Evolutionary conservation across 2,113 vertebrate species (phyloP), one percentile per base, ranked within the genome.

Genomic region (Pseudopipra pipra): DNA sequence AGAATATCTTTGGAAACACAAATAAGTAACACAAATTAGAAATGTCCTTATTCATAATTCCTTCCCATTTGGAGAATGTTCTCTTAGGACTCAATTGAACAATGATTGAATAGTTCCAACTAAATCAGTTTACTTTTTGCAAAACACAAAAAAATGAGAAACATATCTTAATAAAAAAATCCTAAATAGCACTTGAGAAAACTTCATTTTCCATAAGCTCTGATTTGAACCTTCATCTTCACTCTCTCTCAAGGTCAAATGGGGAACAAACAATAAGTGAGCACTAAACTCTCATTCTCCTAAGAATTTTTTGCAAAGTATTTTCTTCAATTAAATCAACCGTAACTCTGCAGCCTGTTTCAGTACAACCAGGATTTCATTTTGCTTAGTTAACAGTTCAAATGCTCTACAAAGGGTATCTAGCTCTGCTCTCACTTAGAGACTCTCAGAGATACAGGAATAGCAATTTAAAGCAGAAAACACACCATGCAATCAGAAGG

Each of bases 401-500:
- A 90, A 54, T 1, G 21, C 33, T 86, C 75, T 35, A 46, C 59
- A 88, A 71, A 83, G 30, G 24, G 20, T 66, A 80, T 54, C 54
- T 28, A 79, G 66, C 55, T 66, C 84, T 94, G 87, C 72, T 81
- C 92, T 88, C 61, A 76, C 35, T 79, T 81, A 56, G 51, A 20
- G 35, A 84, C 22, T 54, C 46, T 71, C 21, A 61, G 76, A 94
- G 70, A 72, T 85, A 91, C 72, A 2, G 0, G 37, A 86, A 80
- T 3, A 81, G 51, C 59, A 83, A 90, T 74, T 86, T 84, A 84
- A 94, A 95, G 79, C 65, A 84, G 63, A 89, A 89, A 87, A 89
- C 28, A 44, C 55, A 92, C 14, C 39, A 72, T 39, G 56, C 78
- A 90, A 88, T 77, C 82, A 90, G 63, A 87, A 79, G n/a, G 71